A percentile compares a stretch with the other conserved stretches of the same genome.
Conservation (phyloP, 2,888 invertebrate genomes). For the Thyatira batis region DNA sequence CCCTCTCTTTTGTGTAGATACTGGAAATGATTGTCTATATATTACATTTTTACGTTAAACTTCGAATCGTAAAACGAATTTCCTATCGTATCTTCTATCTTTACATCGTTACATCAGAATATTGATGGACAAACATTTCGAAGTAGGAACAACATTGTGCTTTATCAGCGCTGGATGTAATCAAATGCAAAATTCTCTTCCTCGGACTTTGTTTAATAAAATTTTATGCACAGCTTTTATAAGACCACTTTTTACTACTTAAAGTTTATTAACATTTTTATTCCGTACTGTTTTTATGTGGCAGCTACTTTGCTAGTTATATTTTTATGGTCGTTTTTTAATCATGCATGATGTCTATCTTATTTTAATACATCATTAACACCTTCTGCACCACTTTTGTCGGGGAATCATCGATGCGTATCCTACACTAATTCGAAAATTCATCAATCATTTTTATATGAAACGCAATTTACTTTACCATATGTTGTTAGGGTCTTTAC, state of each 20-base stretch:
- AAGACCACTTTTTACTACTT: constrained; percentile 2
- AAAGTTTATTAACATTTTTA: neutral
- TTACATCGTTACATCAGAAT: constrained; percentile 12
- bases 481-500: constrained; percentile 60
- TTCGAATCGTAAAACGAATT: constrained; percentile 39
- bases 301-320: constrained; percentile 14
- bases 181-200: constrained; percentile 2
- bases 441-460: constrained; percentile 72
- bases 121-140: constrained; percentile 19
- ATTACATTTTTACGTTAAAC: constrained; percentile 15
- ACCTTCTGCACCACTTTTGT: constrained; percentile 47
- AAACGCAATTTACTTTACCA: constrained; percentile 63
- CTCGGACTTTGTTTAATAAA: neutral
- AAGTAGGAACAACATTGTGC: neutral
- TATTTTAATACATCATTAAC: constrained; percentile 57
- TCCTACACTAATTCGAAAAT: constrained; percentile 61
- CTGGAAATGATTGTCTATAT: constrained; percentile 28
- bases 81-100: constrained; percentile 34
- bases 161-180: neutral
- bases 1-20: constrained; percentile 32
- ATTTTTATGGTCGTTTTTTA: constrained; percentile 27
- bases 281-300: neutral
- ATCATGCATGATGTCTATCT: constrained; percentile 39
- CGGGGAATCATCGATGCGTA: constrained; percentile 50
- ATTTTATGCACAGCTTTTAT: neutral